phyloP scores from a whole-genome alignment of 2,888 invertebrate species.

The Lithophane socia region DNA sequence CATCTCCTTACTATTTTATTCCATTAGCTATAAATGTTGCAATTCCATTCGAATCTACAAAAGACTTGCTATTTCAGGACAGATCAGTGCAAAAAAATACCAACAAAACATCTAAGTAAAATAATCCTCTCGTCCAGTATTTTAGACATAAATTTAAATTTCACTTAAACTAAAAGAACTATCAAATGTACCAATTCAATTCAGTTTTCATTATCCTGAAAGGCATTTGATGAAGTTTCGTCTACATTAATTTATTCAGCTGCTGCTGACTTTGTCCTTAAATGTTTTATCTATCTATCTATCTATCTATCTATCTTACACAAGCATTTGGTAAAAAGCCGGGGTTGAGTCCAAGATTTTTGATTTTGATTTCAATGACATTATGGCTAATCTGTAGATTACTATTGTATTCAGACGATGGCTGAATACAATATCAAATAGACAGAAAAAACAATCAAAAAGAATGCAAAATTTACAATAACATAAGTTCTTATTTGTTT shows the following conservation, averaged over 20 bases:
- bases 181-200: conserved; percentile 46
- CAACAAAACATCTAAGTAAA: conserved; percentile 1
- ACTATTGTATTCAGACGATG: neutral
- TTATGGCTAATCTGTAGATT: neutral
- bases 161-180: conserved; percentile 29
- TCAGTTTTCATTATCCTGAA: conserved; percentile 56
- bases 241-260: conserved; percentile 34
- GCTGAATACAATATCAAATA: too few species aligned
- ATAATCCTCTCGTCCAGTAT: neutral
- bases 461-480: neutral
- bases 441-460: neutral
- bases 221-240: conserved; percentile 52
- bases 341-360: neutral
- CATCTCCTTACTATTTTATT: conserved; percentile 14
- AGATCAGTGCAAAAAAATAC: conserved; percentile 3
- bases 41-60: conserved; percentile 18
- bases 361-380: neutral
- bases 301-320: too few species aligned
- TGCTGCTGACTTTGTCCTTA: conserved; percentile 37
- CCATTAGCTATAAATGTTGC: neutral
- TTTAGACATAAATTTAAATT: conserved; percentile 43
- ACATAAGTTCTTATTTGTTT: neutral
- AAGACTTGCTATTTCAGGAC: neutral
- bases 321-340: conserved; percentile 7
- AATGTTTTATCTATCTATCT: too few species aligned